A percentile compares a stretch with the other conserved stretches of the same genome.
Evolutionary conservation across 2,797 vertebrate genomes (phyloP).

Genomic region (Peromyscus nudipes): DNA sequence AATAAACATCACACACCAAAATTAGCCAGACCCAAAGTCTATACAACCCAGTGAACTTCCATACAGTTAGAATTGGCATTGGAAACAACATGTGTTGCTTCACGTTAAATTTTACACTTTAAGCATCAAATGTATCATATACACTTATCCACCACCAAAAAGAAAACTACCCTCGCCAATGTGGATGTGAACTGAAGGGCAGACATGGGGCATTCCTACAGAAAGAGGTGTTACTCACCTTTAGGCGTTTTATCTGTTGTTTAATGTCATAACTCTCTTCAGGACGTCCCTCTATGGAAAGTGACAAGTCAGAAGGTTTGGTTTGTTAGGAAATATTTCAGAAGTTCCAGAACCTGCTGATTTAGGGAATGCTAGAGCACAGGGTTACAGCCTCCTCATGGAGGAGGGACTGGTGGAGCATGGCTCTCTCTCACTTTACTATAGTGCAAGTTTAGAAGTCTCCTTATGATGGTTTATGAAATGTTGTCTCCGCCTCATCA

Average conservation of each 20-base stretch:
- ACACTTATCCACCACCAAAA: background rate
- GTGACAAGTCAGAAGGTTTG: conserved; percentile 10
- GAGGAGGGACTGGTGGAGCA: background rate
- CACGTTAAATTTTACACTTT: background rate
- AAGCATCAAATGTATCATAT: background rate
- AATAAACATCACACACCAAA: background rate
- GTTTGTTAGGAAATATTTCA: conserved; percentile 29
- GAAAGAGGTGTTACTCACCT: conserved; percentile 53
- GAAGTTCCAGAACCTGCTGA: background rate
- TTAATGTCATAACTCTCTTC: rapidly evolving
- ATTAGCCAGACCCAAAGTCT: background rate
- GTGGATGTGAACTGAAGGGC: background rate
- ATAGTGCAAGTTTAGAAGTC: conserved; percentile 1
- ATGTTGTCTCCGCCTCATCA: background rate
- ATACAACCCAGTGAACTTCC: background rate
- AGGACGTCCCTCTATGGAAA: background rate
- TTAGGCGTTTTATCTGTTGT: background rate
- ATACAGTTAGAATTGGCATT: background rate
- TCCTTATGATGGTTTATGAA: conserved; percentile 33
- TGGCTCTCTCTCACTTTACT: background rate
- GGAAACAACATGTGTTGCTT: background rate
- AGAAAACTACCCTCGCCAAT: background rate
- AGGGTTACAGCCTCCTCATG: background rate
- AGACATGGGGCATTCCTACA: background rate
- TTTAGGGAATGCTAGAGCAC: background rate